Evolutionary conservation across 2,797 vertebrate species (phyloP).

Genomic region (Natrix natrix): DNA sequence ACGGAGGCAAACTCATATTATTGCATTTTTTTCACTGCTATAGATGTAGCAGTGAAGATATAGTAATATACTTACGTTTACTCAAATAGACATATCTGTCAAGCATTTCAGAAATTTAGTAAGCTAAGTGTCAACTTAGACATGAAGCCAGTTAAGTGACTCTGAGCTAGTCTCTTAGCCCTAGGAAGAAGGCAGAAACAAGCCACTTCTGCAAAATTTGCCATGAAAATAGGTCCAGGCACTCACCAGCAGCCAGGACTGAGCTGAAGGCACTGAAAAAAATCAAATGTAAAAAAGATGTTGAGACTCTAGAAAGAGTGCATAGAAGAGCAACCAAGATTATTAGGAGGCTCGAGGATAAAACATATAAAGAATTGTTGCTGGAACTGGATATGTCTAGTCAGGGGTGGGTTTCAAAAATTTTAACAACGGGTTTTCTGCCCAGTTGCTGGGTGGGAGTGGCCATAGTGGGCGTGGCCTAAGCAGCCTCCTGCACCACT

Average conservation of each 20-base stretch:
- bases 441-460: too few relatives aligned
- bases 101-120: neutral
- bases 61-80: neutral
- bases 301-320: too few relatives aligned
- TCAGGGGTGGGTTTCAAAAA: too few relatives aligned
- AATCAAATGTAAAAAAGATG: neutral
- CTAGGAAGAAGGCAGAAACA: neutral
- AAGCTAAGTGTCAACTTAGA: neutral
- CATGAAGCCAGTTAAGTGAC: neutral
- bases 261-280: neutral
- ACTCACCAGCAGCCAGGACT: neutral
- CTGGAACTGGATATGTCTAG: too few relatives aligned
- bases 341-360: too few relatives aligned
- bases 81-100: neutral
- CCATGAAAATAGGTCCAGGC: neutral
- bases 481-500: too few relatives aligned
- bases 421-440: too few relatives aligned
- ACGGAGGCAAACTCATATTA: neutral
- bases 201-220: neutral
- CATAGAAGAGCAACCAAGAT: too few relatives aligned
- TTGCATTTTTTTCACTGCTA: neutral
- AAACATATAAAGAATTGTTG: too few relatives aligned
- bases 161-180: neutral
- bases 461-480: too few relatives aligned
- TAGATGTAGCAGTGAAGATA: neutral